Conservation (phyloP, 2,888 invertebrate species). For the Andrena chrysosceles region DNA sequence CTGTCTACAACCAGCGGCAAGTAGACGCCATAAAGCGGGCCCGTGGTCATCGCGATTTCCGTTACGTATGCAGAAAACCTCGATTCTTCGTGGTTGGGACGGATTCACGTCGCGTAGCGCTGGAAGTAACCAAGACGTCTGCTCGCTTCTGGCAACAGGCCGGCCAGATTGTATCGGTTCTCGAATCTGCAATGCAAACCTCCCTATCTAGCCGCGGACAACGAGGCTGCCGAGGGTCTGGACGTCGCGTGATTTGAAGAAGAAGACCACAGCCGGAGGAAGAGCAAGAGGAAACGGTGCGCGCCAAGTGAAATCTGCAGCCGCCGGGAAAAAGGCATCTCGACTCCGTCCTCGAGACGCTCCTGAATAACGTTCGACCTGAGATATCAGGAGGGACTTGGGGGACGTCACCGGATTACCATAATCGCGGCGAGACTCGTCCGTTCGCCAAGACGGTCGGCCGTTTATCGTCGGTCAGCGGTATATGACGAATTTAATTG, state of each 20-base stretch:
- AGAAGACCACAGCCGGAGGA: conserved; percentile 26
- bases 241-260: conserved; percentile 54
- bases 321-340: conserved; percentile 26
- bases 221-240: conserved; percentile 60
- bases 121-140: conserved; percentile 39
- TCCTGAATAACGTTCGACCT: conserved; percentile 40
- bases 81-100: conserved; percentile 38
- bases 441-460: conserved; percentile 40
- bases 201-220: conserved; percentile 63
- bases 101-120: conserved; percentile 53
- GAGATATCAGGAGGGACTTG: conserved; percentile 42
- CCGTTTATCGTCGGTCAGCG: conserved; percentile 22
- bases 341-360: conserved; percentile 47
- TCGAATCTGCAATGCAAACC: conserved; percentile 71
- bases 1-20: neutral
- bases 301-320: conserved; percentile 58
- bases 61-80: conserved; percentile 16
- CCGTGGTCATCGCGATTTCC: conserved; percentile 36
- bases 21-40: conserved; percentile 25
- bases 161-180: conserved; percentile 63
- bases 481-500: conserved; percentile 31
- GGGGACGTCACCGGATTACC: conserved; percentile 59
- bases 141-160: conserved; percentile 54
- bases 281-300: conserved; percentile 26
- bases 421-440: conserved; percentile 65